Evolutionary conservation across 2,113 vertebrate species (phyloP).

Genomic region (Laticauda colubrina): DNA sequence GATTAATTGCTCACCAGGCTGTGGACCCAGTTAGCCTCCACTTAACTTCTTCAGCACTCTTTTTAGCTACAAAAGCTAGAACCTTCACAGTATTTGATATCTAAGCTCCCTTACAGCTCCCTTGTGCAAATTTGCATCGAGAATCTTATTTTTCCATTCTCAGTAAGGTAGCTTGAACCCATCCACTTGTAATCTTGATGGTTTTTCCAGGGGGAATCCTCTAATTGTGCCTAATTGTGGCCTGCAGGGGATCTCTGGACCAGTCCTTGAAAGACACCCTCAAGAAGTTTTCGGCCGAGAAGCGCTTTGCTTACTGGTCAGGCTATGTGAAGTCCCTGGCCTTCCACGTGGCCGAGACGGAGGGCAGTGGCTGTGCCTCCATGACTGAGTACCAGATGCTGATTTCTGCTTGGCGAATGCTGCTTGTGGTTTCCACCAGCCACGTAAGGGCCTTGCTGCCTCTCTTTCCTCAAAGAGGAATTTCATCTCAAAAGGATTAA

Average conservation of each 20-base stretch:
- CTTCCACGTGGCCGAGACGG: slow-evolving; percentile 78
- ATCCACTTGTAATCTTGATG: neutral
- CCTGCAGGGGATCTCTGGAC: slow-evolving; percentile 85
- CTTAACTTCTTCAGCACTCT: neutral
- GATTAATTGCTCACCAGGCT: no score
- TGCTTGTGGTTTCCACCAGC: slow-evolving; percentile 89
- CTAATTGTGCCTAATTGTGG: slow-evolving; percentile 13
- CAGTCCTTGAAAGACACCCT: slow-evolving; percentile 87
- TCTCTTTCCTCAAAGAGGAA: neutral
- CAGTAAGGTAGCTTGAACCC: accelerated
- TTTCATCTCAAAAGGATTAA: neutral
- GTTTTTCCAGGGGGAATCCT: neutral
- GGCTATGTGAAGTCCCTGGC: slow-evolving; percentile 88
- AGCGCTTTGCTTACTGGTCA: slow-evolving; percentile 95
- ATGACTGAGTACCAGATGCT: slow-evolving; percentile 88
- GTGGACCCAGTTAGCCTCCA: neutral
- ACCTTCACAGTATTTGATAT: neutral
- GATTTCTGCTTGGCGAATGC: slow-evolving; percentile 91
- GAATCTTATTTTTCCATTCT: neutral
- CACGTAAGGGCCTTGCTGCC: slow-evolving; percentile 74
- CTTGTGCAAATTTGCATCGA: neutral
- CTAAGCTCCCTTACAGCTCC: neutral
- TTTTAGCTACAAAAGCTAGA: neutral
- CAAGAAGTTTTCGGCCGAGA: slow-evolving; percentile 83
- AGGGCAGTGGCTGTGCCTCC: slow-evolving; percentile 78